Conservation (phyloP, 2,888 invertebrate species). For the Troilus luridus region DNA sequence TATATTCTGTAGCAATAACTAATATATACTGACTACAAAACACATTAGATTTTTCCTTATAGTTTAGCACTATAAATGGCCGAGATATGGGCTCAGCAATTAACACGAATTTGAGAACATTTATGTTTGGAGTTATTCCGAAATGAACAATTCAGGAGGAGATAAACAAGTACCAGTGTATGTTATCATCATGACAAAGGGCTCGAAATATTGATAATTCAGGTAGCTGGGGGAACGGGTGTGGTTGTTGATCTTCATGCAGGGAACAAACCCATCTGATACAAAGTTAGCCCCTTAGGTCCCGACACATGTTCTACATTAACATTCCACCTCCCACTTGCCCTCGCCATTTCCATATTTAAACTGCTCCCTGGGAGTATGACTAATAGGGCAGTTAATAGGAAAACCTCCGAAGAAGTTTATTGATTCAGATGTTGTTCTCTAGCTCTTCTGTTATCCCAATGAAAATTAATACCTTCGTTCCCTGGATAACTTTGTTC, state of each 20-base stretch:
- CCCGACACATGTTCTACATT: not conserved
- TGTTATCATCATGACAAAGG: not conserved
- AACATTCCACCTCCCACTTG: not conserved
- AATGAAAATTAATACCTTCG: not conserved
- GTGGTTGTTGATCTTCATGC: not conserved
- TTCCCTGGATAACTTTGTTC: not conserved
- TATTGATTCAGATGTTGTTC: slow-evolving; percentile 14
- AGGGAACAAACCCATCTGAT: slow-evolving; percentile 1
- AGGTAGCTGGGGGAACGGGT: not conserved
- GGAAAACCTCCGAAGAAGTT: not conserved
- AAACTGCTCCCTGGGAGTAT: not conserved
- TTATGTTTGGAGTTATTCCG: not conserved
- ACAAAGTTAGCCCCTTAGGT: not conserved
- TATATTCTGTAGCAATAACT: no score
- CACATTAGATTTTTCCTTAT: no score
- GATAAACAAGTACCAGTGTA: not conserved
- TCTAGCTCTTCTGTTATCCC: not conserved
- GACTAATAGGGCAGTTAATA: slow-evolving; percentile 21
- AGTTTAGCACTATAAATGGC: no score
- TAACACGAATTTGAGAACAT: not conserved
- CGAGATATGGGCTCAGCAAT: not conserved
- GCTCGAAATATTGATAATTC: not conserved
- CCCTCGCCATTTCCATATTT: slow-evolving; percentile 10
- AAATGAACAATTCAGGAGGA: not conserved
- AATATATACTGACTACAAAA: no score